Evolutionary conservation across 2,888 invertebrate genomes (phyloP), one percentile per base, ranked within the genome.

Genomic region (Drosophila borealis): DNA sequence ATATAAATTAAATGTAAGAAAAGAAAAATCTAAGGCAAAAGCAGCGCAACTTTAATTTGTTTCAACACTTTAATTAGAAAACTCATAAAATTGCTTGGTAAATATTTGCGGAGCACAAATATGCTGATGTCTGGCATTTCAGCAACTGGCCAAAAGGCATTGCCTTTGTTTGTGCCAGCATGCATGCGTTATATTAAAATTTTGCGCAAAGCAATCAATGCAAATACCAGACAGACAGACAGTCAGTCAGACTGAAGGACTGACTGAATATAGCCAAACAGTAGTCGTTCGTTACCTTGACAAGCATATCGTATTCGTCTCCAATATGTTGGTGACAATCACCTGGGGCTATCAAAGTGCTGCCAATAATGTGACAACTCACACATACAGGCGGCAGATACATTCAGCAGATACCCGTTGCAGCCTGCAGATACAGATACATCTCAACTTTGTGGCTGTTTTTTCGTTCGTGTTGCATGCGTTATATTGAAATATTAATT

Each of bases 401-500:
- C 41, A n/a, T 25, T 10, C 17, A 17, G 17, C 17, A 17, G 17
- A 17, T 41, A 17, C 11, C n/a, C 10, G 17, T 10, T 41, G 41
- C 53, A 60, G 19, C 14, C 29, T 14, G 25, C 21, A 44, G 11
- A 17, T 1, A 39, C 13, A 66, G 25, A 45, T 34, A 62, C 37
- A 63, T 64, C 60, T 67, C 55, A 62, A 61, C 73, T 80, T 72
- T 81, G 70, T 76, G 70, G 70, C 60, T 70, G 69, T 66, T 62
- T 54, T 60, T 54, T 48, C 56, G 55, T 54, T 33, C 63, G 68
- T 61, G 51, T 64, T 76, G 72, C 56, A 48, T 63, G 65, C 67
- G 64, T 65, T 56, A 74, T 82, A 77, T 85, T 70, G 74, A 80
- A 85, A 85, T 85, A 81, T 81, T 81, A 82, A 82, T 81, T 82